Base-by-base conservation (phyloP, 2,113 vertebrate species). In the Dasyornis broadbenti region DNA sequence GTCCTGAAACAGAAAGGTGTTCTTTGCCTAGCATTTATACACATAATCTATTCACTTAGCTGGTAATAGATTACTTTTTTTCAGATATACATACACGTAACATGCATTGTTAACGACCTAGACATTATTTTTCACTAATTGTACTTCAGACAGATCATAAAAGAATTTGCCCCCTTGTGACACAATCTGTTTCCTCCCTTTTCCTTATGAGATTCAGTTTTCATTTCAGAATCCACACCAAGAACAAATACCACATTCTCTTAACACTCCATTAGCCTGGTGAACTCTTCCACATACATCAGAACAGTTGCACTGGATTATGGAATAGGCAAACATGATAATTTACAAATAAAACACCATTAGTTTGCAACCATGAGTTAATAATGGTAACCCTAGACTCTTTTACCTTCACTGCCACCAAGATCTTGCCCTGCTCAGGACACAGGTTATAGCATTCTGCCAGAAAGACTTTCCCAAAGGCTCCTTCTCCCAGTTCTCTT, bases 351-450 rank as follows among this genome's bases (percentile, higher is more conserved):
- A 92, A 94, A 90, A 83, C 20, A 85, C 16, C 22, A 40, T 79
- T 30, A 65, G 22, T 37, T 37, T 72, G 57, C 39, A 92, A 72
- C 39, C 15, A 82, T 26, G 15, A 94, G 94, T 92, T 91, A 94
- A 93, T 78, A 91, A 95, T 78, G 57, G 83, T 92, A 96, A 91
- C 15, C 27, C 28, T 69, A 86, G 40, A 70, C 37, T 81, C 15
- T 89, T 96, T 98, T 98, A 99, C 99, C 99, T 99, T 99, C 92
- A 99, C 99, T 65, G 99, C 99, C 94, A 99, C 99, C 93, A 99
- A 98, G 94, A 99, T 99, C 98, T 99, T 99, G 92, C 99, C 99
- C 95, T 99, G 99, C 89, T 99, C 99, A 1, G 99, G 98, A 86
- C 98, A 99, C 66, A 99, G 98, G 97, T 99, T 99, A 95, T 99